Base-by-base conservation (phyloP, 2,888 invertebrate genomes). In the Linhomoeus sp. region DNA sequence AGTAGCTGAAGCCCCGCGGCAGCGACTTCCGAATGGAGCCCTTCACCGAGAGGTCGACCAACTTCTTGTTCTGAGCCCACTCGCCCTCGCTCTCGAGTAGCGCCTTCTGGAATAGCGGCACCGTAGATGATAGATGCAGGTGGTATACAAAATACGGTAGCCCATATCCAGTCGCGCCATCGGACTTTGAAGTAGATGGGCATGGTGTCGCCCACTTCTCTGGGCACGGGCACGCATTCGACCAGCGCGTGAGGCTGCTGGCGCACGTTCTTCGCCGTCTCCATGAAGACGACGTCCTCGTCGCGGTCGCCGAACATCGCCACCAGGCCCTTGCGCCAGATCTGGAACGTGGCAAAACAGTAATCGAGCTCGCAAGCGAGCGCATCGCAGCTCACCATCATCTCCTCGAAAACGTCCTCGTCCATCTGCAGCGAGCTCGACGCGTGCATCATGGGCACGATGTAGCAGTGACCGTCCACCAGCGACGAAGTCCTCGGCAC, bases 141-240 rank as follows among this genome's bases (percentile, higher is more conserved):
- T n/a, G n/a, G n/a, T 35, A 12, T 12, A 5, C 2, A 24, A 26
- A 33, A 9, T 33, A 9, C 25, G 3, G 25, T 40, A 12, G 12
- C 25, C 22, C 14, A 3, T 15, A 25, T 19, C 22, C 36, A n/a
- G n/a, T 14, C n/a, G 14, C n/a, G n/a, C 14, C n/a, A n/a, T n/a
- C n/a, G n/a, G 56, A 73, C 76, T 68, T 90, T 90, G 67, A 94
- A 94, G 68, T 88, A 94, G 60, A 94, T 87, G 0, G 90, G 84
- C 3, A 86, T 84, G 69, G 80, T 71, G 58, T 87, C 85, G 1
- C 84, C 86, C 20, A 77, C 73, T 66, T 85, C 82, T 57, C 75
- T 74, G 3, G 80, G 78, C 50, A 88, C 58, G 0, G 94, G 88
- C 14, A 94, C 73, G 71, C 90, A 90, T 59, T 92, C 82, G 44